Percentiles rank a stretch among this genome's conserved stretches.
These are phyloP conservation scores for Cheilosia grossa DNA, from an alignment of 2,888 invertebrate genomes.

Conservation along the genomic window DNA sequence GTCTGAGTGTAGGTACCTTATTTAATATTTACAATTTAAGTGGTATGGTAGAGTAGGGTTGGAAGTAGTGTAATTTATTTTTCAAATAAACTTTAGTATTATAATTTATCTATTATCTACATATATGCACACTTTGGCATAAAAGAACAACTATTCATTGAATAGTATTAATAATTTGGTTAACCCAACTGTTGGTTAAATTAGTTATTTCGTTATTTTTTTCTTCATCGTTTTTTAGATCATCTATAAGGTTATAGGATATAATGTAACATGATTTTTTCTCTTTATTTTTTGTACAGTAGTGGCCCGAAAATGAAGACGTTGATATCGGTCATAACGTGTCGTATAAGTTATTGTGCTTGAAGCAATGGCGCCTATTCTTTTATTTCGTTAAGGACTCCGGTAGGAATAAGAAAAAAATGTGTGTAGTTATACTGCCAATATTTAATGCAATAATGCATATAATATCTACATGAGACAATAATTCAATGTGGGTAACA, in stretches of 20 bases:
- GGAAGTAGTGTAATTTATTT: conserved; percentile 36
- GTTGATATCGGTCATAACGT: no score
- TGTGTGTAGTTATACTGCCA: no score
- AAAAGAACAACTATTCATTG: conserved; percentile 76
- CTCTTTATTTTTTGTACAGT: background rate
- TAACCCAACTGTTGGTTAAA: conserved; percentile 14
- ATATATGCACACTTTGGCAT: conserved; percentile 76
- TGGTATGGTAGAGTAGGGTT: conserved; percentile 23
- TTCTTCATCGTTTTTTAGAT: background rate
- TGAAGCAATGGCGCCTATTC: no score
- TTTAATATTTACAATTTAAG: conserved; percentile 57
- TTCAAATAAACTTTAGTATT: background rate
- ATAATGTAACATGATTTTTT: background rate
- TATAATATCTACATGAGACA: no score
- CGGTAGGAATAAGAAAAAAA: no score
- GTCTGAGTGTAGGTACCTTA: conserved; percentile 3
- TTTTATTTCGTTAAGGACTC: no score
- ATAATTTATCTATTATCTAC: conserved; percentile 37
- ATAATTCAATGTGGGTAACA: no score
- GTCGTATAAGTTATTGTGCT: no score
- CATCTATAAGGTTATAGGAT: background rate
- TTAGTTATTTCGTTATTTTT: background rate
- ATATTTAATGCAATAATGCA: no score
- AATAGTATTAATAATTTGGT: conserved; percentile 69
- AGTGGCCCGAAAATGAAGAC: background rate